Base-by-base conservation (phyloP, 2,113 vertebrate species). In the Nesoenas mayeri region DNA sequence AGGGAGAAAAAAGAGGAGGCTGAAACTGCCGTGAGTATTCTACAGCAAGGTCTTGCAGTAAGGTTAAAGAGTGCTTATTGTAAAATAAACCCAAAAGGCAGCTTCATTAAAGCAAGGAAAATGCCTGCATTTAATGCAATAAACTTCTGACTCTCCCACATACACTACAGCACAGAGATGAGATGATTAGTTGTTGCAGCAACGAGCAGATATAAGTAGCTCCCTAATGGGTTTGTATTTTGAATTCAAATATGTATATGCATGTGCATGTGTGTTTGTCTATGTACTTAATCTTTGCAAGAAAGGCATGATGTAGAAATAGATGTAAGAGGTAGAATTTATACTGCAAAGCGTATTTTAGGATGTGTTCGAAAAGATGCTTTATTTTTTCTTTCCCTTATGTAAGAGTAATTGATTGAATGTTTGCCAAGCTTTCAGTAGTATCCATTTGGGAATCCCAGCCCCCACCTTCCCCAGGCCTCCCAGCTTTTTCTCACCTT, bases 371-470 rank as follows among this genome's bases (percentile, higher is more conserved):
- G 91, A 91, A 95, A 95, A 79, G 86, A 79, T 82, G 71, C 50
- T 93, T 26, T 40, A 56, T 95, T 93, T 92, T 94, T 93, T 92
- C 65, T 86, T 78, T 91, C 86, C 54, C 77, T 91, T 95, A 58
- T 94, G 24, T 88, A 94, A 94, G 51, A 92, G 83, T 31, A 89
- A 97, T 91, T 95, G 89, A 97, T 96, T 95, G 97, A 97, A 93
- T 96, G 89, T 91, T 98, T 73, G 82, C 95, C 96, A 96, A 51
- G 95, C 95, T 97, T 97, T 97, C 93, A 84, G 91, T 89, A 83
- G 92, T 74, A 96, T 90, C 96, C 94, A 47, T 88, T 47, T 31
- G 51, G 93, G 95, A 97, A 96, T 97, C 94, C 91, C 94, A 79
- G 96, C 91, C 90, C 95, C 89, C 79, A 88, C 72, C 32, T 78